phyloP scores from a whole-genome alignment of 2,113 vertebrate species.

The Alectura lathami region DNA sequence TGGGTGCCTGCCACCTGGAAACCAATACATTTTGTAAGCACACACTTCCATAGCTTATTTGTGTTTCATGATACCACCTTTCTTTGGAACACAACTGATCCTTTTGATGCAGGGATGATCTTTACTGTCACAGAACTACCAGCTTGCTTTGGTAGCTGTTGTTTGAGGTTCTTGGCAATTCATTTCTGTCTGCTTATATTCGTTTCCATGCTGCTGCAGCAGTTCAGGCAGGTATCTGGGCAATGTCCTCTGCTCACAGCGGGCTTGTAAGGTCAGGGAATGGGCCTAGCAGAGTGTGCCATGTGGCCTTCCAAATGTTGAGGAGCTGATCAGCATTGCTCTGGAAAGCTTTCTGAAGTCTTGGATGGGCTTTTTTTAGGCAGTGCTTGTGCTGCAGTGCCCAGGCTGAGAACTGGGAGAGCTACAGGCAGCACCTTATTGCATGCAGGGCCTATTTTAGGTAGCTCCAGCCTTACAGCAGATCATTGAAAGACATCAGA shows the following conservation, averaged over 20 bases:
- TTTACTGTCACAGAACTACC: background rate
- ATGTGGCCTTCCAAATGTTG: background rate
- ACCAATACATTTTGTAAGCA: background rate
- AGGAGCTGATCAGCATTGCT: background rate
- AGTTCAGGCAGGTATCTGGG: background rate
- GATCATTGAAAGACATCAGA: background rate
- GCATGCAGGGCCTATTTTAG: background rate
- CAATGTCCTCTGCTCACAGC: background rate
- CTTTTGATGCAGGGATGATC: background rate
- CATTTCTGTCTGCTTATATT: background rate
- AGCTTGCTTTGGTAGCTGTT: background rate
- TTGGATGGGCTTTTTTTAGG: background rate
- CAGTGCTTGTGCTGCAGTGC: background rate
- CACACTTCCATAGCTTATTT: background rate
- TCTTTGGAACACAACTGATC: background rate
- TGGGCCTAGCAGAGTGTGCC: background rate
- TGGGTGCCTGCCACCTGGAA: background rate
- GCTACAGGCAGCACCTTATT: fast-evolving
- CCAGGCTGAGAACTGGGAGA: background rate
- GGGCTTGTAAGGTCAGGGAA: background rate
- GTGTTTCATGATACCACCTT: background rate
- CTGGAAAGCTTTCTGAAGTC: background rate
- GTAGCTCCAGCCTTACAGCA: fast-evolving
- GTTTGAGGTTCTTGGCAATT: background rate
- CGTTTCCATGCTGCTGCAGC: background rate